Base-by-base conservation (phyloP, 1,140 invertebrate genomes). In the Batillaria attramentaria region DNA sequence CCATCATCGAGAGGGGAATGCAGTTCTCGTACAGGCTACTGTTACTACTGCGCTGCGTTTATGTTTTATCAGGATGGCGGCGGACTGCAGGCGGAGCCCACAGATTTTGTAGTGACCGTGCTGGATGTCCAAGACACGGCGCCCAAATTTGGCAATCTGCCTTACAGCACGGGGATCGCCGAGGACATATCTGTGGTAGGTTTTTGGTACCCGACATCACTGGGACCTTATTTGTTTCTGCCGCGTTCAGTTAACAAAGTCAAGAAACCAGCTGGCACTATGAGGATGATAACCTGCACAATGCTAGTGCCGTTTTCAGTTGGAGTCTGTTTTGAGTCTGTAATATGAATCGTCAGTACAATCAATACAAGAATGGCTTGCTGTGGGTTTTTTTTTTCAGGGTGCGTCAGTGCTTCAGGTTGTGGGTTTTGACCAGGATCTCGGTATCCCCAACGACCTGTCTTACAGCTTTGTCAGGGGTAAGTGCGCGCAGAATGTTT, bases 121-220 rank as follows among this genome's bases (percentile, higher is more conserved):
- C 41, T 83, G 42, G 87, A 88, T 80, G 83, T 88, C 24, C 87
- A 88, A 57, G 87, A 88, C 75, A 86, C 83, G 28, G 80, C 83
- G 31, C 87, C 87, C 5, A 76, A 72, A 33, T 88, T 88, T 75
- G 81, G 84, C 28, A 87, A 88, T 66, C 68, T 85, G 75, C 85
- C 85, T 8, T 88, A 88, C 77, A 87, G 79, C 69, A 75, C 74
- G n/a, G 68, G 78, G n/a, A 76, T 86, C 39, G 54, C 54, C 39
- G 84, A 87, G 79, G 78, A 83, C 41, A 75, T 65, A 39, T 35
- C 84, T 28, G 60, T 86, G 65, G 86, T 87, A 54, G 77, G 85
- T 80, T 31, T n/a, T n/a, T n/a, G n/a, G n/a, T n/a, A n/a, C n/a
- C n/a, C n/a, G n/a, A n/a, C n/a, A n/a, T n/a, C n/a, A n/a, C n/a